These are phyloP conservation scores for Capreolus pygargus DNA, from an alignment of 2,113 vertebrate species.

Conservation along the genomic window DNA sequence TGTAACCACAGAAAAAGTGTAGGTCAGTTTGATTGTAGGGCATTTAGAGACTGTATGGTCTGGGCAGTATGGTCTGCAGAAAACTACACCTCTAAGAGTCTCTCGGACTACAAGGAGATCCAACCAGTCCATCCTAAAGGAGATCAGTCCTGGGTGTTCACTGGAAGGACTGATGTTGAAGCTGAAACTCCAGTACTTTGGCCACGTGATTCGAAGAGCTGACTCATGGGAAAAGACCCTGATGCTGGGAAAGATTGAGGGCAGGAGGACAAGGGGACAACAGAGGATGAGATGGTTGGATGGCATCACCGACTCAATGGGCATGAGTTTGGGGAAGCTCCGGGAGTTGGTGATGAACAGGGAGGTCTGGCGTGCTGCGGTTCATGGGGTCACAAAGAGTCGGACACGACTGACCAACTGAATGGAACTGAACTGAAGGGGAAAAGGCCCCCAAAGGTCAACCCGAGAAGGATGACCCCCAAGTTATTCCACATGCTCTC, in stretches of 20 bases:
- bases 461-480: background rate
- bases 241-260: background rate
- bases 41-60: background rate
- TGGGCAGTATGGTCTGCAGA: background rate
- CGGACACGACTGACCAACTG: fast-evolving
- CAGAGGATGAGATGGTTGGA: background rate
- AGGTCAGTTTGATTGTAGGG: background rate
- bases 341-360: background rate
- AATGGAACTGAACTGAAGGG: background rate
- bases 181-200: background rate
- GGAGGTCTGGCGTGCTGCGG: background rate
- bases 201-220: background rate
- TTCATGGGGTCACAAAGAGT: background rate
- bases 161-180: background rate
- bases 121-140: background rate
- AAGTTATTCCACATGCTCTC: background rate
- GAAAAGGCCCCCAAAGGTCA: background rate
- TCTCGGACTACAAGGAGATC: background rate
- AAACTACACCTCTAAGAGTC: background rate
- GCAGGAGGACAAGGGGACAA: background rate
- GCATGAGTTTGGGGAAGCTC: background rate
- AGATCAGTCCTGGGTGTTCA: background rate
- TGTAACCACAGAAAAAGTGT: background rate
- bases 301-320: background rate
- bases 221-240: background rate